Evolutionary conservation across 2,888 invertebrate species (phyloP).

Genomic region (Nephrotoma guestfalica): DNA sequence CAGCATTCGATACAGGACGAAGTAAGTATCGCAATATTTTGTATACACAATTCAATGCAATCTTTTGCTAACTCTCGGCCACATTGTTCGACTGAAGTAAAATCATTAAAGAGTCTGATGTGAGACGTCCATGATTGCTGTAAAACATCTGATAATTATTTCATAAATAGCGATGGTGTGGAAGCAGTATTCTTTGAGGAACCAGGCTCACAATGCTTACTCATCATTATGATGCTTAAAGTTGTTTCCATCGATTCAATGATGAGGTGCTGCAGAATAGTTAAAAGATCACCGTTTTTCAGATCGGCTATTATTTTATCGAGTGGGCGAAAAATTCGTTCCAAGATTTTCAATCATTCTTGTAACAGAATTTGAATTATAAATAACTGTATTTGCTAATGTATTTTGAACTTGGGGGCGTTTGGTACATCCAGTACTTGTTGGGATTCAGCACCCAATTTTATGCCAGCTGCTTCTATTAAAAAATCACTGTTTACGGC

Average conservation of each 20-base stretch:
- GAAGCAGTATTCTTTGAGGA: conserved; percentile 36
- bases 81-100: conserved; percentile 42
- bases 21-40: conserved; percentile 65
- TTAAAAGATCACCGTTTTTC: conserved; percentile 23
- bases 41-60: conserved; percentile 71
- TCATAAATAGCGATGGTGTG: conserved; percentile 70
- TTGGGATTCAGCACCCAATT: conserved; percentile 28
- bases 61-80: conserved; percentile 57
- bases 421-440: conserved; percentile 43
- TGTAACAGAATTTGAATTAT: conserved; percentile 57
- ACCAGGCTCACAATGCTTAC: conserved; percentile 65
- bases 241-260: conserved; percentile 59
- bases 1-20: conserved; percentile 65
- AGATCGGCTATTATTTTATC: conserved; percentile 21
- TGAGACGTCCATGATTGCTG: conserved; percentile 53
- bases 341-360: conserved; percentile 59
- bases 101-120: conserved; percentile 51
- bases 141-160: conserved; percentile 77
- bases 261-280: conserved; percentile 27
- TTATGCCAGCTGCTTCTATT: conserved; percentile 27
- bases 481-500: conserved; percentile 29
- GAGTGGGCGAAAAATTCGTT: conserved; percentile 35
- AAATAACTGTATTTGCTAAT: conserved; percentile 63
- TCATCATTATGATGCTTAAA: conserved; percentile 78
- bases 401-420: conserved; percentile 71